Evolutionary conservation across 2,113 vertebrate genomes (phyloP).

Genomic region (Chaetops frenatus): DNA sequence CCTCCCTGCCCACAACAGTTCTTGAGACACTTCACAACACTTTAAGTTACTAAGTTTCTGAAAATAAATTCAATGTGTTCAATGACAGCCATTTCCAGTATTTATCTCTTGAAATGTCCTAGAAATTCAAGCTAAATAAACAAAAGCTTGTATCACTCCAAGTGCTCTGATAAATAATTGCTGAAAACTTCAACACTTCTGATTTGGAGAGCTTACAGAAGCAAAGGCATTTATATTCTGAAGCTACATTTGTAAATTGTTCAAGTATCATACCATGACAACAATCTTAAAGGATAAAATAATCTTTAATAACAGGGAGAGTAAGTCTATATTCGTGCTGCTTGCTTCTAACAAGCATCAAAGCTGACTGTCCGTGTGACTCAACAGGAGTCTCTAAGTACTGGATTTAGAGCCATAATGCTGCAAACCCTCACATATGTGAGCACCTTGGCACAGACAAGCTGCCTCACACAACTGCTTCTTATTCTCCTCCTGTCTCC

Average conservation of each 20-base stretch:
- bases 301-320: conserved; percentile 45
- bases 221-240: not conserved
- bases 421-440: not conserved
- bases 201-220: conserved; percentile 9
- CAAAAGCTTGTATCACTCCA: not conserved
- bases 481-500: not conserved
- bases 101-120: not conserved
- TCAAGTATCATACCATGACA: not conserved
- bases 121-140: conserved; percentile 30
- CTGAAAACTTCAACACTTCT: not conserved
- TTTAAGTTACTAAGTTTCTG: not conserved
- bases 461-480: not conserved
- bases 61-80: not conserved
- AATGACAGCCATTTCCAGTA: not conserved
- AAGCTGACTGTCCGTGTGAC: not conserved
- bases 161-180: conserved; percentile 9
- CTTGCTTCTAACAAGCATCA: conserved; percentile 29
- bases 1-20: not conserved
- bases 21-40: not conserved
- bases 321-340: conserved; percentile 1
- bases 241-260: conserved; percentile 7
- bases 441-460: not conserved
- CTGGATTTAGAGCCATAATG: not conserved
- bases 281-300: conserved; percentile 44
- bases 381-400: not conserved